Base-by-base conservation (phyloP, 2,113 vertebrate species). In the Amphiprion percula region DNA sequence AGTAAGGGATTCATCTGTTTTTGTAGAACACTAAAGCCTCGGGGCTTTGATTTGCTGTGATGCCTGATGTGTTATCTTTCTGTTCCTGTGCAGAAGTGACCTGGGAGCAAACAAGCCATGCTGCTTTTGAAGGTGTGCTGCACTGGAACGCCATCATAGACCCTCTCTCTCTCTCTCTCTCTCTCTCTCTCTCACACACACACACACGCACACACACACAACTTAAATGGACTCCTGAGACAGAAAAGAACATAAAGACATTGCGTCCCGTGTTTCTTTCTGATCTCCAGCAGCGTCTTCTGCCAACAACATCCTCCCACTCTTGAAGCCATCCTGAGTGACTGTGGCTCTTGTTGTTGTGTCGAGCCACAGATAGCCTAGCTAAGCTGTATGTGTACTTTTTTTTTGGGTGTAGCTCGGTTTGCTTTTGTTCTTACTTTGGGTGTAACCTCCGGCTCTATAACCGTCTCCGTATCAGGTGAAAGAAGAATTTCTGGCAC, bases 1-100 rank as follows among this genome's bases (percentile, higher is more conserved):
- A 56, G 82, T 85, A 80, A 88, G 76, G 1, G 0, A 3, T 56
- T 58, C 3, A 1, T 10, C 0, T 10, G 1, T 5, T 39, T 17
- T 1, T 41, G 33, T 7, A 16, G 0, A 50, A 21, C 9, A 66
- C 28, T 19, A 1, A 28, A 58, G 2, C 4, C 4, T 1, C 2
- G 28, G 53, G 24, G 12, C 26, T 52, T 52, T 59, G 0, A 12
- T 12, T 5, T 37, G 4, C 21, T 64, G n/a, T 79, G 33, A 41
- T 55, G 17, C 55, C 73, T 73, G 24, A 77, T 0, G 10, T 60
- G 16, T 73, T 33, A 6, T 67, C 70, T 52, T 23, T 62, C 16
- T 81, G 0, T 74, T 79, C 1, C 39, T 56, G 3, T 69, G 39
- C 28, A 93, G 92, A 89, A 93, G 30, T 90, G 75, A 93, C 21